These are phyloP conservation scores for Drosophila anomalata DNA, from an alignment of 2,888 invertebrate species.

Conservation along the genomic window DNA sequence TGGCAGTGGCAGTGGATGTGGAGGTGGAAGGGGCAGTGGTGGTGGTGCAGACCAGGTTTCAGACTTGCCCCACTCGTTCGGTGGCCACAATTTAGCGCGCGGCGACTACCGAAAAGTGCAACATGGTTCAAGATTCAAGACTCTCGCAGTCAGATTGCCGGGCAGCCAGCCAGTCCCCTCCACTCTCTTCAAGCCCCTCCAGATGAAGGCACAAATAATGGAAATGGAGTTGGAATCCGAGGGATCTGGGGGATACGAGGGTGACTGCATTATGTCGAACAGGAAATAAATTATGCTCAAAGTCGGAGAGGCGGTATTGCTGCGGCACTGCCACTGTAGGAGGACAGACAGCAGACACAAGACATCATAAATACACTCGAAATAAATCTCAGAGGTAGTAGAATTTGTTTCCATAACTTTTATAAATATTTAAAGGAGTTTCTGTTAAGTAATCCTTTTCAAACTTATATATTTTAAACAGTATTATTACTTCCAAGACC, in stretches of 20 bases:
- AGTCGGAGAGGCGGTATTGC: slow-evolving; percentile 9
- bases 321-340: slow-evolving; percentile 28
- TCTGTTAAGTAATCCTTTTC: neutral
- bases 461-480: neutral
- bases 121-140: neutral
- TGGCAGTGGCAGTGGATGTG: neutral
- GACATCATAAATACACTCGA: slow-evolving; percentile 4
- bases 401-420: neutral
- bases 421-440: neutral
- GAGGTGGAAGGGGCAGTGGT: neutral
- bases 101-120: slow-evolving; percentile 68
- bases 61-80: slow-evolving; percentile 32
- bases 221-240: slow-evolving; percentile 11
- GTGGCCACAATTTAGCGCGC: slow-evolving; percentile 60
- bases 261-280: slow-evolving; percentile 60
- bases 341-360: slow-evolving; percentile 6
- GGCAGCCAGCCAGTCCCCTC: neutral
- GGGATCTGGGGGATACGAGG: neutral
- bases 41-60: slow-evolving; percentile 6
- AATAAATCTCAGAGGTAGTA: neutral
- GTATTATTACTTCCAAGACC: neutral
- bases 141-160: neutral
- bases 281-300: slow-evolving; percentile 67
- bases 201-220: slow-evolving; percentile 71
- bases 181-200: neutral